A percentile compares a stretch with the other conserved stretches of the same genome.
Conservation (phyloP, 2,797 vertebrate genomes). For the Sebastes itinus region DNA sequence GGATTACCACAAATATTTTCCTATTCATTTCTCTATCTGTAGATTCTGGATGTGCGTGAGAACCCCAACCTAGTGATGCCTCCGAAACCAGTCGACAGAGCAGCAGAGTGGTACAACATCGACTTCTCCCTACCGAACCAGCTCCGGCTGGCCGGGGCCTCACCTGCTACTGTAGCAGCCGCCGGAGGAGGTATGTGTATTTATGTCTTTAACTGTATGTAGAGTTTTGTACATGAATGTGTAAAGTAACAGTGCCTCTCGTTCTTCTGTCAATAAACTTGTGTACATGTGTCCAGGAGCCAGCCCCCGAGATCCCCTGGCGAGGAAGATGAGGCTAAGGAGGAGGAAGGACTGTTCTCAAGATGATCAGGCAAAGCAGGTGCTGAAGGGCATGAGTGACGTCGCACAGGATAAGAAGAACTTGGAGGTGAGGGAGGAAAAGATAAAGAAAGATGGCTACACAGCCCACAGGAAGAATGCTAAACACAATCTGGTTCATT, state of each 20-base stretch:
- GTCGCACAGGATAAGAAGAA: conserved; percentile 96
- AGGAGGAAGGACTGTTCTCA: conserved; percentile 91
- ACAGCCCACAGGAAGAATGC: not conserved
- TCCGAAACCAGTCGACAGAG: conserved; percentile 90
- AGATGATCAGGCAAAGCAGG: conserved; percentile 98
- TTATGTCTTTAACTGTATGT: not conserved
- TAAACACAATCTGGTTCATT: not conserved
- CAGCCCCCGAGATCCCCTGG: conserved; percentile 89
- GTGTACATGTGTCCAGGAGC: conserved; percentile 77
- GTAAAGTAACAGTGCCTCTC: not conserved
- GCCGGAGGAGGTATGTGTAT: conserved; percentile 85
- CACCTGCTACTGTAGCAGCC: conserved; percentile 91
- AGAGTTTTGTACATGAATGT: not conserved
- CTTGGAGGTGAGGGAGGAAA: conserved; percentile 82
- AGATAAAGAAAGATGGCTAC: no score
- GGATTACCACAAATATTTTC: not conserved
- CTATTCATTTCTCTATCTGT: not conserved
- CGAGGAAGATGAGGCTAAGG: conserved; percentile 94
- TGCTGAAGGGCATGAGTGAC: conserved; percentile 97
- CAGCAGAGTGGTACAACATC: conserved; percentile 96
- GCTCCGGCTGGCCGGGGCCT: conserved; percentile 93
- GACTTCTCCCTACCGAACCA: conserved; percentile 99
- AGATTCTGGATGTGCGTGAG: conserved; percentile 95
- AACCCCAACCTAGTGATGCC: conserved; percentile 98
- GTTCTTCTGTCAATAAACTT: not conserved